Evolutionary conservation across 2,113 vertebrate species (phyloP).

Genomic region (Hystrix brachyura): DNA sequence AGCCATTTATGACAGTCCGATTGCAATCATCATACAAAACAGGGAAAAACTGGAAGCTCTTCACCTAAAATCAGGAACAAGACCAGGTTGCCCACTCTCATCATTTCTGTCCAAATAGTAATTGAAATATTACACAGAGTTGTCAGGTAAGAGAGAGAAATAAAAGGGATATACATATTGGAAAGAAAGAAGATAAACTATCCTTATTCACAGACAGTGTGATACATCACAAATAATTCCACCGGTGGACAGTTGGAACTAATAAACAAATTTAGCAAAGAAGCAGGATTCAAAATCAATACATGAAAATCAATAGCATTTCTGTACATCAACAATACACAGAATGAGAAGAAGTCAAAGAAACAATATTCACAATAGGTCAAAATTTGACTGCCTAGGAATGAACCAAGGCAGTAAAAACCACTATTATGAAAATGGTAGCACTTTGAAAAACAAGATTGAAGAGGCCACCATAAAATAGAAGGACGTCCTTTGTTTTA

Average conservation of each 20-base stretch:
- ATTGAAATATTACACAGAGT: background rate
- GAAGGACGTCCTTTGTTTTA: background rate
- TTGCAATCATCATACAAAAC: background rate
- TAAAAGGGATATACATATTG: background rate
- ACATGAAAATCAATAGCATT: background rate
- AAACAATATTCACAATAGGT: background rate
- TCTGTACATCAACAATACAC: background rate
- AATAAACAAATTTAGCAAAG: background rate
- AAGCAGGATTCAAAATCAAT: background rate
- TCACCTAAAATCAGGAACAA: background rate
- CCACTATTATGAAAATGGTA: background rate
- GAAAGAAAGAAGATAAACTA: background rate
- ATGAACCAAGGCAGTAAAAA: background rate
- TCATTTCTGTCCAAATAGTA: background rate
- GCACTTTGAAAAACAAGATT: background rate
- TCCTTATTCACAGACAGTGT: background rate
- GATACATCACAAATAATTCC: background rate
- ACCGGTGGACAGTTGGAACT: background rate
- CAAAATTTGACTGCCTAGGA: background rate
- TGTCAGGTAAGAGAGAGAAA: background rate
- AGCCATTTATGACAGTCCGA: background rate
- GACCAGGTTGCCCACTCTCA: background rate
- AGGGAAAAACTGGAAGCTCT: background rate
- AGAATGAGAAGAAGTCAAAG: background rate
- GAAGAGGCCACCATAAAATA: background rate